Percentiles rank a stretch among this genome's conserved stretches.
phyloP scores from a whole-genome alignment of 1,140 invertebrate genomes.

The Triops longicaudatus region DNA sequence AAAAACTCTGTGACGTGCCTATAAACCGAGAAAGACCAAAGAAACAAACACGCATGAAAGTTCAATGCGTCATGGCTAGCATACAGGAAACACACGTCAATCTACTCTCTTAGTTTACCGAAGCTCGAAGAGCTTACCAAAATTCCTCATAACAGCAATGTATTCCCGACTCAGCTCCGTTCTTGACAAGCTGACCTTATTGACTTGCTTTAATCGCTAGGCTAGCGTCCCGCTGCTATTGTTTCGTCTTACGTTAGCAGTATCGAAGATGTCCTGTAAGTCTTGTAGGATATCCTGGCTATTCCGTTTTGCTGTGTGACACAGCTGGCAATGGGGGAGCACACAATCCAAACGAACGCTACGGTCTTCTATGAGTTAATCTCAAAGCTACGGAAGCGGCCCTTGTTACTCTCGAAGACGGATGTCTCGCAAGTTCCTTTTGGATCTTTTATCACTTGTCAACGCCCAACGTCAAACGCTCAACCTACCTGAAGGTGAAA shows the following conservation, averaged over 20 bases:
- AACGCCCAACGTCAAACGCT: conserved; percentile 7
- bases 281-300: conserved; percentile 68
- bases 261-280: conserved; percentile 76
- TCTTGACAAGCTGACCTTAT: background rate
- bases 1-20: no score
- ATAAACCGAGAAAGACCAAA: no score
- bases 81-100: no score
- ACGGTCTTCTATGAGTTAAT: conserved; percentile 64
- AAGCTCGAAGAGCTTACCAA: no score
- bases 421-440: conserved; percentile 42
- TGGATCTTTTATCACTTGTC: background rate
- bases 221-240: conserved; percentile 69
- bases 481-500: conserved; percentile 34
- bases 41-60: no score
- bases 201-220: conserved; percentile 37
- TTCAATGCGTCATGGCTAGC: no score
- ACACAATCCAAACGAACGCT: conserved; percentile 60
- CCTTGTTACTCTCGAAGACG: conserved; percentile 56
- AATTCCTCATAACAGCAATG: no score
- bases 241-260: conserved; percentile 78
- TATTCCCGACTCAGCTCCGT: no score
- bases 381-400: conserved; percentile 51
- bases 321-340: conserved; percentile 72
- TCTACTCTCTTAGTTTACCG: no score
- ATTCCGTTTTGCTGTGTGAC: conserved; percentile 70